Percentiles rank a stretch among this genome's conserved stretches.
Evolutionary conservation across 1,140 invertebrate species (phyloP).

Genomic region (Colletes latitarsis): DNA sequence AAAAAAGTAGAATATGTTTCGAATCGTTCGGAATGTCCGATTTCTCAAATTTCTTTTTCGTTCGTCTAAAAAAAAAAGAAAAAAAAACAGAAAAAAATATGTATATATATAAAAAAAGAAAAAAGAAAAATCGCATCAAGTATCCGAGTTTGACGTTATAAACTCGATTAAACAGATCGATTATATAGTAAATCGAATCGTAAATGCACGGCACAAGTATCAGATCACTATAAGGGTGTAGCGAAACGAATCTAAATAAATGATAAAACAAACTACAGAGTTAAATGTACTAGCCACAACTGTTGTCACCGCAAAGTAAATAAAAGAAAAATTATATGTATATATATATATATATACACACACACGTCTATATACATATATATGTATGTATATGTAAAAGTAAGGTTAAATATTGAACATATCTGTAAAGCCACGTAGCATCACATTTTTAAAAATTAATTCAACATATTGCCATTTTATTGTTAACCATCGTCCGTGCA

Average conservation of each 20-base stretch:
- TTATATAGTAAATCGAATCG: constrained; percentile 63
- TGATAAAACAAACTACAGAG: constrained; percentile 25
- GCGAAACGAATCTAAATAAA: constrained; percentile 15
- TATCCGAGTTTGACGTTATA: constrained; percentile 20
- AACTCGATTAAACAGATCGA: background rate
- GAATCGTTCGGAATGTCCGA: background rate
- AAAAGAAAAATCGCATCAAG: constrained; percentile 28
- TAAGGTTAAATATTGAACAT: constrained; percentile 74
- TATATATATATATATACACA: constrained; percentile 31
- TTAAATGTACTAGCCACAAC: constrained; percentile 72
- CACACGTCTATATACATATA: constrained; percentile 33
- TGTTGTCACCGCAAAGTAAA: constrained; percentile 72
- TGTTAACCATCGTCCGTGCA: constrained; percentile 61
- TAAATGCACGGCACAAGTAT: constrained; percentile 70
- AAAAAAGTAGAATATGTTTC: too few relatives aligned
- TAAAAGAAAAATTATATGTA: constrained; percentile 19
- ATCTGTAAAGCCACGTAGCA: constrained; percentile 76
- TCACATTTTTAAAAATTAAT: constrained; percentile 65
- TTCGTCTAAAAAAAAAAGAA: background rate
- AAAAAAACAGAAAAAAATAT: background rate
- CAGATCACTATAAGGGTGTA: constrained; percentile 59
- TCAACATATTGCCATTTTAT: constrained; percentile 65
- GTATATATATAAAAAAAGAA: background rate
- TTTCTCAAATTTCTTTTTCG: background rate
- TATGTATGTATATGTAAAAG: constrained; percentile 50